phyloP scores from a whole-genome alignment of 2,888 invertebrate species.

The Leuctra nigra region DNA sequence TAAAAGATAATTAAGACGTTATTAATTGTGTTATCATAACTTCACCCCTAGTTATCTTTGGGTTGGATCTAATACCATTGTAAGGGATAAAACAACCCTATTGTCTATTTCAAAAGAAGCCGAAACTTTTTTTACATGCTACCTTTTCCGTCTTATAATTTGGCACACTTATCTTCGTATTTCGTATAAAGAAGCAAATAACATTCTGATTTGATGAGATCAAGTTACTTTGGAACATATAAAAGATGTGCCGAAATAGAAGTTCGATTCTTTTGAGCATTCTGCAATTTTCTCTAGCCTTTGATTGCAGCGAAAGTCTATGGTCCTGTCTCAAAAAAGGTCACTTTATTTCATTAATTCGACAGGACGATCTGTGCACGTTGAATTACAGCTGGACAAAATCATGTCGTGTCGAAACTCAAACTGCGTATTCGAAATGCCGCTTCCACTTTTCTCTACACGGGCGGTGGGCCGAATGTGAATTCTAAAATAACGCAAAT shows the following conservation, averaged over 20 bases:
- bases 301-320: not conserved
- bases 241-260: not conserved
- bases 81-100: too few species aligned
- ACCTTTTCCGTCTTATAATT: too few species aligned
- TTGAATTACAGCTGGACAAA: not conserved
- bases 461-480: too few species aligned
- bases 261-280: not conserved
- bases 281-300: not conserved
- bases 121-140: too few species aligned
- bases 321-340: not conserved
- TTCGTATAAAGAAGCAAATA: slow-evolving; percentile 2
- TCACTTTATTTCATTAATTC: not conserved
- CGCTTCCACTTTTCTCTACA: not conserved
- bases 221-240: not conserved
- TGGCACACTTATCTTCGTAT: too few species aligned
- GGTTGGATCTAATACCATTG: not conserved
- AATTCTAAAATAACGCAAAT: not conserved
- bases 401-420: slow-evolving; percentile 14
- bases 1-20: not conserved
- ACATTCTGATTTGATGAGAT: not conserved
- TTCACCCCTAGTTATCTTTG: not conserved
- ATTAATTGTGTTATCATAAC: not conserved
- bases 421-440: not conserved
- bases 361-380: not conserved
- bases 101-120: too few species aligned